These are phyloP conservation scores for Holacanthus passer DNA, from an alignment of 2,113 vertebrate species.

Conservation along the genomic window DNA sequence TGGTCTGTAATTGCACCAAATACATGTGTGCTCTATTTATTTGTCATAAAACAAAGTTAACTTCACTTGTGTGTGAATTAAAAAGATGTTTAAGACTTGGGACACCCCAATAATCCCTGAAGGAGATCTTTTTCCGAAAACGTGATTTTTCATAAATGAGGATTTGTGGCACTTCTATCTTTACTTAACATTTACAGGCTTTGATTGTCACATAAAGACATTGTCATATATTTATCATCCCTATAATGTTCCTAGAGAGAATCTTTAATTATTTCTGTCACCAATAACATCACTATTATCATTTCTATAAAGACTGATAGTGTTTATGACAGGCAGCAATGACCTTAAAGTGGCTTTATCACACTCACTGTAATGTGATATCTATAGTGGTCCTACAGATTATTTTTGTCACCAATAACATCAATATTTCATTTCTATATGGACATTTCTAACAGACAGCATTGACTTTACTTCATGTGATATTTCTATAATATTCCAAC, in stretches of 20 bases:
- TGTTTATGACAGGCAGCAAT: neutral
- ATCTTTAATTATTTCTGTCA: neutral
- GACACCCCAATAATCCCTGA: neutral
- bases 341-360: neutral
- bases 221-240: neutral
- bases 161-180: neutral
- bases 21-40: constrained; percentile 21
- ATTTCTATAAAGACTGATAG: neutral
- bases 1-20: constrained; percentile 29
- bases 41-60: neutral
- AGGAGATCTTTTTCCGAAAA: no score
- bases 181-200: neutral
- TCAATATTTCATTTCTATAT: no score
- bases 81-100: neutral
- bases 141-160: no score
- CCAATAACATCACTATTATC: neutral
- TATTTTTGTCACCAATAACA: no score
- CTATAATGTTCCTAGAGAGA: neutral
- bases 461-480: no score
- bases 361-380: neutral
- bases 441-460: no score
- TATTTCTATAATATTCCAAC: neutral
- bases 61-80: neutral
- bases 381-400: no score
- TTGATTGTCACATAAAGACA: neutral